Evolutionary conservation across 2,888 invertebrate species (phyloP).

Genomic region (Cantharis lateralis): DNA sequence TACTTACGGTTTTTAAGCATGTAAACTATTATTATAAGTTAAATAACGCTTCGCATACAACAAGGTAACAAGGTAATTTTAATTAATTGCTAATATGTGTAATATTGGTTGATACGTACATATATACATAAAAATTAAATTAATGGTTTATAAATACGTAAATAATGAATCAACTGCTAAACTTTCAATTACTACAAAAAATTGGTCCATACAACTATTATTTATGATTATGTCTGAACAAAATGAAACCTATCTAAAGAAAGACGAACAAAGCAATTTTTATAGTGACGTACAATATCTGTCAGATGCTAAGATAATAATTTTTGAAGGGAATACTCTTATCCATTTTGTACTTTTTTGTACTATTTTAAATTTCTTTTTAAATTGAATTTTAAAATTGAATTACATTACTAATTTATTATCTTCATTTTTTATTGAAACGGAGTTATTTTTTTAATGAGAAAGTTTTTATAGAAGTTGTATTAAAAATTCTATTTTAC

Average conservation of each 20-base stretch:
- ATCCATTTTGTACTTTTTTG: neutral
- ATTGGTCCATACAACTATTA: slow-evolving; percentile 1
- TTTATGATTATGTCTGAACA: slow-evolving; percentile 2
- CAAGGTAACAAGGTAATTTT: neutral
- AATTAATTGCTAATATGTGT: neutral
- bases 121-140: neutral
- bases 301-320: slow-evolving; percentile 5
- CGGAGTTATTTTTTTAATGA: neutral
- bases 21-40: neutral
- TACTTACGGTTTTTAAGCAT: neutral
- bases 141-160: neutral
- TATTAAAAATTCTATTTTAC: neutral
- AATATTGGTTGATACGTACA: neutral
- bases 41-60: neutral
- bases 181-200: neutral
- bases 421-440: neutral
- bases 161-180: neutral
- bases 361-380: neutral
- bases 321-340: neutral
- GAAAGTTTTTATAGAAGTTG: neutral
- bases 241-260: slow-evolving; percentile 3
- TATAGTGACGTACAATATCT: slow-evolving; percentile 3
- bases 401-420: neutral
- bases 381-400: neutral
- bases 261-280: slow-evolving; percentile 5